Percentiles rank a stretch among this genome's conserved stretches.
Conservation (phyloP, 2,888 invertebrate genomes). For the Sminthurinus aureus region DNA sequence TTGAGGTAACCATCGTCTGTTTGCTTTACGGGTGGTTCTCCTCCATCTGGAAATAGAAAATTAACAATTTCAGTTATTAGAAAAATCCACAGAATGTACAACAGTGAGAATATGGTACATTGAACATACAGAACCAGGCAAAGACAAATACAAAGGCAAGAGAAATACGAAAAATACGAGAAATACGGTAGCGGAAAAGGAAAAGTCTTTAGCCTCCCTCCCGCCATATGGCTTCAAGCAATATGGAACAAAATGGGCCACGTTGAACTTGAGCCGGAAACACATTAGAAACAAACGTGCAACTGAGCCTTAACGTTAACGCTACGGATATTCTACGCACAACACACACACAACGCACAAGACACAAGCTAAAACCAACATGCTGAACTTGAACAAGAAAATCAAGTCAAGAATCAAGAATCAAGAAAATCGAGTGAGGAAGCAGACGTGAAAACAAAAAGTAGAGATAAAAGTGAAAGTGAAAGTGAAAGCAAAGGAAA, state of each 20-base stretch:
- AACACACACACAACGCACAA: no score
- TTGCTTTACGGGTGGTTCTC: conserved; percentile 61
- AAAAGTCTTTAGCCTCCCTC: neutral
- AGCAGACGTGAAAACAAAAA: no score
- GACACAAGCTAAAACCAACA: no score
- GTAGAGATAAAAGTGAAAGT: neutral
- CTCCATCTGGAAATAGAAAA: conserved; percentile 56
- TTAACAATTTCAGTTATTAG: neutral
- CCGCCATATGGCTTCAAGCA: neutral
- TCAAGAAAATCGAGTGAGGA: no score
- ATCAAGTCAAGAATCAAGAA: no score
- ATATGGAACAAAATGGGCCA: neutral
- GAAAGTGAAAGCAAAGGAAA: neutral
- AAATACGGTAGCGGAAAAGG: neutral
- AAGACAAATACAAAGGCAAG: neutral
- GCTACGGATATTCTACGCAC: neutral
- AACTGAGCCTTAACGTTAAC: neutral
- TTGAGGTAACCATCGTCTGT: conserved; percentile 83
- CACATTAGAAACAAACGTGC: neutral
- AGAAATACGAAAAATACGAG: no score
- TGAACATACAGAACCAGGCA: neutral
- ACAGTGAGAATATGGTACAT: neutral
- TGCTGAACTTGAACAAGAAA: no score
- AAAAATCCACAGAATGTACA: neutral
- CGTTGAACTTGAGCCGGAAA: neutral